Evolutionary conservation across 1,140 invertebrate genomes (phyloP), one percentile per base, ranked within the genome.

Genomic region (Sitodiplosis mosellana): DNA sequence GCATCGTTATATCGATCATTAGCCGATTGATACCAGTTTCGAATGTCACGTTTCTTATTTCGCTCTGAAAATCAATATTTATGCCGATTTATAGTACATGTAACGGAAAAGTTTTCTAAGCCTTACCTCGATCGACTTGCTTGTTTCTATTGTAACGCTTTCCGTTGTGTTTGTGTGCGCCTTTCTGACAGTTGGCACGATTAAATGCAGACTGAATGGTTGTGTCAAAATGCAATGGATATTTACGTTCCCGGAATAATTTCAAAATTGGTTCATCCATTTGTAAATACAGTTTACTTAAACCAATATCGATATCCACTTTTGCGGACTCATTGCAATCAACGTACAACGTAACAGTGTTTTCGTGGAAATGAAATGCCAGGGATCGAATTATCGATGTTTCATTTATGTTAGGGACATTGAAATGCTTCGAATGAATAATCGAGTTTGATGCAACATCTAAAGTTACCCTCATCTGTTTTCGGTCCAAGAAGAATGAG

Each of bases 401-500:
- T 50, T 64, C 62, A 45, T 64, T 64, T 1, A 50, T 49, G 42
- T 60, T 58, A 37, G 60, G 61, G 47, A 64, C 59, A 40, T 64
- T 59, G 38, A 64, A 64, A 51, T 64, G 58, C 38, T 60, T 54
- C 36, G 62, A 60, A 51, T 56, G 54, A 12, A 56, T 61, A 11
- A 53, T 56, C 1, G 58, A 55, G 50, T 61, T 57, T 2, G 52
- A 53, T 55, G 63, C 71, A 4, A 64, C 61, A 45, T 64, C 62
- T 19, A 64, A 47, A 0, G 61, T 70, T 69, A 81, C 72, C 66
- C 71, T 63, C 57, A 77, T 77, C 4, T 69, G 63, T 42, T 67
- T 68, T 53, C 77, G 64, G 57, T 84, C 80, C 41, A 83, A 57
- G 51, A 78, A 69, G 40, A 83, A 61, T 15, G 71, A 64, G 55